Base-by-base conservation (phyloP, 2,888 invertebrate species). In the Silvanus unidentatus region DNA sequence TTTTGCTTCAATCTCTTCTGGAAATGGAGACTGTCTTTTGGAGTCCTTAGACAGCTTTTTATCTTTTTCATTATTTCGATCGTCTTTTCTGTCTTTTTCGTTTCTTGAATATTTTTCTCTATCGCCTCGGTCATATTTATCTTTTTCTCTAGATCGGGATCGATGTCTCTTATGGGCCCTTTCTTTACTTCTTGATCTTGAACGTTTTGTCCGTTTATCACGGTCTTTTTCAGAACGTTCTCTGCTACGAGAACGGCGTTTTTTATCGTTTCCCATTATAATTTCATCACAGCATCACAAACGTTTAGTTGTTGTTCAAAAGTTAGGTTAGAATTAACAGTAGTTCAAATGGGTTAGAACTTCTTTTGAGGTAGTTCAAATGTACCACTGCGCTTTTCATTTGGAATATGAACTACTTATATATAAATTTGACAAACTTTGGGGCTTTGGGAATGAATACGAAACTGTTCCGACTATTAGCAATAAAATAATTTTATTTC, bases 201-300 rank as follows among this genome's bases (percentile, higher is more conserved):
- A 64, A 41, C 71, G 58, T 54, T 66, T 68, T 8, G 50, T 43
- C 42, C 65, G 52, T 50, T 66, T 67, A 29, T 67, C 66, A 11
- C 64, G 55, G 39, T 66, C 65, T 46, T 63, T 65, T 32, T 67
- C 66, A 11, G 57, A 32, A 57, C 72, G 58, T 42, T 75, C 75
- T 43, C 71, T 69, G 37, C 74, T 71, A 38, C 73, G 60, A 2
- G 72, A 72, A 15, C 72, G 57, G 10, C 71, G 60, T 53, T 70
- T 71, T 50, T 71, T 71, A 30, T 71, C 71, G 48, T 62, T 67
- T 15, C 63, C 70, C 72, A 71, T 71, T n/a, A n/a, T n/a, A n/a
- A n/a, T n/a, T n/a, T n/a, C n/a, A n/a, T n/a, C n/a, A n/a, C n/a
- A n/a, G n/a, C n/a, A n/a, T n/a, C n/a, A n/a, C n/a, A n/a, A n/a